Conservation (phyloP, 2,113 vertebrate genomes). For the Asarcornis scutulata region DNA sequence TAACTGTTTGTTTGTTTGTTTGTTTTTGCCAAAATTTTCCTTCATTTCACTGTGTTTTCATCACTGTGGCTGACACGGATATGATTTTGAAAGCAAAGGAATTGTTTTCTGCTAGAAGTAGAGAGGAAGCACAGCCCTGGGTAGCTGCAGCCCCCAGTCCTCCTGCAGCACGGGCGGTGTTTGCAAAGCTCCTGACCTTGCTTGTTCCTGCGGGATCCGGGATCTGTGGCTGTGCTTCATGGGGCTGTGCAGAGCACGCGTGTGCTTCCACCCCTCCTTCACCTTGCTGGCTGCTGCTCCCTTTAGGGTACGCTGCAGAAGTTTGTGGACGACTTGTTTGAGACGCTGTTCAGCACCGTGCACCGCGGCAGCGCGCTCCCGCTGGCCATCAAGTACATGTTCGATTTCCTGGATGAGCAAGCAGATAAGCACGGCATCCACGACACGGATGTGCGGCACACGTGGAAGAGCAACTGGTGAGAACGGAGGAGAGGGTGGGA, state of each 20-base stretch:
- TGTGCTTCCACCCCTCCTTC: background rate
- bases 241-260: background rate
- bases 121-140: background rate
- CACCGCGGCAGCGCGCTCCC: constrained; percentile 95
- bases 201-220: accelerated
- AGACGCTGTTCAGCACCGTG: constrained; percentile 98
- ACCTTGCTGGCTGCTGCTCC: background rate
- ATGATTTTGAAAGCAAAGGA: background rate
- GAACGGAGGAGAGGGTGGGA: background rate
- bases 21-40: background rate
- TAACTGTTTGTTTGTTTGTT: background rate
- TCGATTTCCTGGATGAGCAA: constrained; percentile 98
- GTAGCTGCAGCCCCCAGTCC: background rate
- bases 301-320: constrained; percentile 95
- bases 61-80: background rate
- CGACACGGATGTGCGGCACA: constrained; percentile 95
- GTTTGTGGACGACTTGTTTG: constrained; percentile 96
- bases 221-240: accelerated
- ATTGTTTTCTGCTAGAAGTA: background rate
- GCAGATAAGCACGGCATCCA: constrained; percentile 95
- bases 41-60: accelerated
- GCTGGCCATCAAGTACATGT: constrained; percentile 99
- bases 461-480: constrained; percentile 99
- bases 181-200: accelerated
- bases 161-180: accelerated